phyloP scores from a whole-genome alignment of 2,888 invertebrate species.

The Byasa hedistus region DNA sequence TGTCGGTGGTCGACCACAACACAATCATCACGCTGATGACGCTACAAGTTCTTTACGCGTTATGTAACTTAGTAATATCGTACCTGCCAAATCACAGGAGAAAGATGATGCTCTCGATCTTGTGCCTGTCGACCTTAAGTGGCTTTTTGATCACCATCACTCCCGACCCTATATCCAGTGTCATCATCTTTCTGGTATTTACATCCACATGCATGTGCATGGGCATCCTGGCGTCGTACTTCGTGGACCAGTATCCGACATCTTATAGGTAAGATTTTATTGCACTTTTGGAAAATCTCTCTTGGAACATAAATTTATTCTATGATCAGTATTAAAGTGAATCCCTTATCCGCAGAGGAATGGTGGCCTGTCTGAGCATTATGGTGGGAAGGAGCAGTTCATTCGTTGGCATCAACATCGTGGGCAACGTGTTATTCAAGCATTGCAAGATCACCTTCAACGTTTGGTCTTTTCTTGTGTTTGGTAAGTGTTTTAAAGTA shows the following conservation, averaged over 20 bases:
- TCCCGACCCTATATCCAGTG: conserved; percentile 67
- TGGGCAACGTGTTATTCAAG: conserved; percentile 64
- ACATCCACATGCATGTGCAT: conserved; percentile 69
- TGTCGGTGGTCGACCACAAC: conserved; percentile 75
- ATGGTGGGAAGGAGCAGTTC: conserved; percentile 70
- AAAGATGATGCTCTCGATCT: conserved; percentile 67
- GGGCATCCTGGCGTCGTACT: conserved; percentile 71
- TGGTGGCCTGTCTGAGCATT: conserved; percentile 69
- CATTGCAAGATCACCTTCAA: conserved; percentile 65
- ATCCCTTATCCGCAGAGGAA: conserved; percentile 52
- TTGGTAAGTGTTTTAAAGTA: conserved; percentile 54
- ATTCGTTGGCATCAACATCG: conserved; percentile 68
- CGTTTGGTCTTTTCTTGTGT: conserved; percentile 63
- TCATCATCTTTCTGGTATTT: conserved; percentile 64
- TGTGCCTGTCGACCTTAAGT: conserved; percentile 76
- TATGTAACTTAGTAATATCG: conserved; percentile 79
- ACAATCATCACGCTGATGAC: conserved; percentile 83
- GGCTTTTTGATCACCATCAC: conserved; percentile 65
- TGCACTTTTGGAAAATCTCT: too few relatives aligned
- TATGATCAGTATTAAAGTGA: too few relatives aligned
- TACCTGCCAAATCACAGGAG: conserved; percentile 79
- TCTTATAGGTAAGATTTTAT: conserved; percentile 56
- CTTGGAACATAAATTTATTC: too few relatives aligned
- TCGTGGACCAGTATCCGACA: conserved; percentile 70
- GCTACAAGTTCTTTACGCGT: conserved; percentile 81